Base-by-base conservation (phyloP, 2,888 invertebrate genomes). In the Chydorus sphaericus region DNA sequence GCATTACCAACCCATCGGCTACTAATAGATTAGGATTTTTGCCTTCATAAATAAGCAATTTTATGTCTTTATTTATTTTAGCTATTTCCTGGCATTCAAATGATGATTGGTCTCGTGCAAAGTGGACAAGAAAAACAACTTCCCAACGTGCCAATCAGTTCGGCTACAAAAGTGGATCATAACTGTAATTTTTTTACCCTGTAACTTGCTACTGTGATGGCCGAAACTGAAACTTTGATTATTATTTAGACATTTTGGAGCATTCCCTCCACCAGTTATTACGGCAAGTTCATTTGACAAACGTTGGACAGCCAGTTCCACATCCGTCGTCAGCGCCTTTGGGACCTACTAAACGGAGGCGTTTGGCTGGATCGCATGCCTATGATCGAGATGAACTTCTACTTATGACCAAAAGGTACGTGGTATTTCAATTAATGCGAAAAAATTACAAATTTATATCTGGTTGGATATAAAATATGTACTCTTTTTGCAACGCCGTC, bases 181-280 rank as follows among this genome's bases (percentile, higher is more conserved):
- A 92, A 94, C 71, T 92, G 44, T 44, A 44, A 20, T 23, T 3
- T 16, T 39, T 8, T 4, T n/a, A 3, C 39, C n/a, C 7, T 16
- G 16, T 14, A 16, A 16, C 7, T 16, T 20, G 18, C 10, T n/a
- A 18, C n/a, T 10, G 4, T 39, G 10, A n/a, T n/a, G n/a, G n/a
- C n/a, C n/a, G n/a, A n/a, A n/a, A 39, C 1, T 16, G 10, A 20
- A 20, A 16, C 23, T 10, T 39, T 16, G 1, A n/a, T 36, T 16
- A 7, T 7, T 4, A 14, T 14, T 10, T 7, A 44, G 44, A 92
- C 67, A 94, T 96, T n/a, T 71, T 96, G 61, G 94, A 96, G 68
- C 96, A 96, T 69, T 93, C 93, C 0, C 72, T 96, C 57, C 94
- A 96, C 71, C 96, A 96, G 70, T 72, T 96, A 57, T 73, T 96